A percentile compares a stretch with the other conserved stretches of the same genome.
phyloP scores from a whole-genome alignment of 2,113 vertebrate species.

The Epinephelus lanceolatus region DNA sequence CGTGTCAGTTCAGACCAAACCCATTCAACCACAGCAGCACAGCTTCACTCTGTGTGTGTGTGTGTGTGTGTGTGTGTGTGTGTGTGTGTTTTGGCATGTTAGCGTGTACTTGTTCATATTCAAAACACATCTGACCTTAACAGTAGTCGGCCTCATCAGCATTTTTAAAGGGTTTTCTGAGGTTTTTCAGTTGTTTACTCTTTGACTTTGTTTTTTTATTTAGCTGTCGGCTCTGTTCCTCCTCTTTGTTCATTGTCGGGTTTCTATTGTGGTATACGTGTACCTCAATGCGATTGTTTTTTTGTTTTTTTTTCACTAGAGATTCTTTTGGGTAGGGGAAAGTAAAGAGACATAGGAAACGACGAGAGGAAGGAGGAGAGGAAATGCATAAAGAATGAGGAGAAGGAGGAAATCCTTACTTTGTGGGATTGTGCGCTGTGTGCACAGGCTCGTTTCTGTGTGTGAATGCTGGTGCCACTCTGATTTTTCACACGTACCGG shows the following conservation, averaged over 20 bases:
- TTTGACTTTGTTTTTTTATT: constrained; percentile 3
- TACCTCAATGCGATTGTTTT: neutral
- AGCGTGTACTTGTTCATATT: constrained; percentile 22
- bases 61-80: neutral
- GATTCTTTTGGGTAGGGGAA: neutral
- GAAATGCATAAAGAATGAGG: constrained; percentile 33
- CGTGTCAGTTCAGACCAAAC: constrained; percentile 35
- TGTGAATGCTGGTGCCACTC: neutral
- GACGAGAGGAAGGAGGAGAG: constrained; percentile 29
- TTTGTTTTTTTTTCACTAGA: neutral
- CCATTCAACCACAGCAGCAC: constrained; percentile 27
- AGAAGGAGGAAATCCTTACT: constrained; percentile 49
- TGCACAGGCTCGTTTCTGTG: neutral
- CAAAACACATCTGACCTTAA: constrained; percentile 24
- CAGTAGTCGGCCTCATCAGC: neutral
- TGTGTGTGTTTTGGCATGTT: neutral
- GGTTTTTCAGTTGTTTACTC: constrained; percentile 28
- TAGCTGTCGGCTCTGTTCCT: neutral
- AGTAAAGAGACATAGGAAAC: constrained; percentile 10
- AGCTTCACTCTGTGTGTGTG: constrained; percentile 1
- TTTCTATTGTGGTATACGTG: neutral
- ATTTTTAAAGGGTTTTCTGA: constrained; percentile 14
- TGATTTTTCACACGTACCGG: neutral
- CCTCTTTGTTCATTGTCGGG: constrained; percentile 4
- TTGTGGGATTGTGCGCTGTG: constrained; percentile 6